Conservation (phyloP, 2,113 vertebrate genomes). For the Pelvicachromis taeniatus region DNA sequence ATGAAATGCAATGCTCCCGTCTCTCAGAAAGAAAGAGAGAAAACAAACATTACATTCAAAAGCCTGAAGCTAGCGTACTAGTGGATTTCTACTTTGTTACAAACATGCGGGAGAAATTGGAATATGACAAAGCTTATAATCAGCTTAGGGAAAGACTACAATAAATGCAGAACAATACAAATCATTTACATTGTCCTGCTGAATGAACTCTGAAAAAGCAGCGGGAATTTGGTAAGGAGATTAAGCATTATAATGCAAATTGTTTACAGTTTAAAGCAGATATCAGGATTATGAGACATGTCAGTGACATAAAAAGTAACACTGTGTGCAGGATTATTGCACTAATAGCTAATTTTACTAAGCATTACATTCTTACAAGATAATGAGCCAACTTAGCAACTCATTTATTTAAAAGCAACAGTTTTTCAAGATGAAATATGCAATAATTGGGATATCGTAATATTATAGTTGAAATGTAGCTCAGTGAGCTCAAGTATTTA, state of each 20-base stretch:
- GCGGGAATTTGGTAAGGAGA: slow-evolving; percentile 35
- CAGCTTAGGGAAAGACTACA: neutral
- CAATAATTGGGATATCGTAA: neutral
- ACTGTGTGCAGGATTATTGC: neutral
- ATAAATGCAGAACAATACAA: neutral
- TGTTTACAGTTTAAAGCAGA: slow-evolving; percentile 22
- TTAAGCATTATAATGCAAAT: slow-evolving; percentile 49
- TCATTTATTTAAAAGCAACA: neutral
- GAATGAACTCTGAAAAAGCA: slow-evolving; percentile 11
- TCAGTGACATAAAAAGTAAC: slow-evolving; percentile 1
- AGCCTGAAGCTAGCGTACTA: neutral
- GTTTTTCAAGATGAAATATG: neutral
- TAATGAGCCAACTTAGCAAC: neutral
- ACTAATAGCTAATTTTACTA: neutral
- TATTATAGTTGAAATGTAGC: neutral
- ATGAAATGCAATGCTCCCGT: neutral
- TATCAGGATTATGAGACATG: neutral
- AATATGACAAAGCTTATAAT: neutral
- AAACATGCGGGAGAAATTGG: neutral
- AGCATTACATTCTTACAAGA: neutral
- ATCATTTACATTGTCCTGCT: neutral
- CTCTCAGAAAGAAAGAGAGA: neutral
- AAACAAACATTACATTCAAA: neutral
- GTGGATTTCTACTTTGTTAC: neutral
- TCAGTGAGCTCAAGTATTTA: neutral